Evolutionary conservation across 2,797 vertebrate genomes (phyloP).

Genomic region (Leontocebus nigricollis): DNA sequence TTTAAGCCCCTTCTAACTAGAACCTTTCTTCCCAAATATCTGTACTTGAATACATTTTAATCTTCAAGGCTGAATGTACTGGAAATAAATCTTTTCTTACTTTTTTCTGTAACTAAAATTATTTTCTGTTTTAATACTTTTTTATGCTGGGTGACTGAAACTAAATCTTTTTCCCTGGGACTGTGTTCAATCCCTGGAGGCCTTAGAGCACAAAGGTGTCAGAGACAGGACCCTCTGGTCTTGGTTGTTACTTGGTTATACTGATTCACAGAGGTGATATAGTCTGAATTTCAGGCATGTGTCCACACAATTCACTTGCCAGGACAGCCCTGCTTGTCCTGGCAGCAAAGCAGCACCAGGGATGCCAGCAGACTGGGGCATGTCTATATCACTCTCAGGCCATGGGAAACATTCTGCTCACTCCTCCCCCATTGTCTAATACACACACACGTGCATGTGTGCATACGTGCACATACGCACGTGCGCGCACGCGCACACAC

Average conservation of each 20-base stretch:
- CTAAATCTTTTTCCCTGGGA: background rate
- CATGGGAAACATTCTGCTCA: background rate
- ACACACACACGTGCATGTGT: no score
- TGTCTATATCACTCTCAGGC: background rate
- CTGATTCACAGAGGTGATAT: background rate
- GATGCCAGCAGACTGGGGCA: background rate
- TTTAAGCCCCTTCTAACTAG: background rate
- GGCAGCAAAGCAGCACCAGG: background rate
- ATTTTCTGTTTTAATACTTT: slow-evolving; percentile 6
- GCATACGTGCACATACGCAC: no score
- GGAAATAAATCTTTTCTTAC: background rate
- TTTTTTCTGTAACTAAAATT: background rate
- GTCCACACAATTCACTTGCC: background rate
- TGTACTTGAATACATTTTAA: background rate
- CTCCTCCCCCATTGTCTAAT: no score
- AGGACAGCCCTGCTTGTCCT: background rate
- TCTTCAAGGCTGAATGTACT: background rate
- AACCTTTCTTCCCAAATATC: background rate
- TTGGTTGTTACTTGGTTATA: background rate
- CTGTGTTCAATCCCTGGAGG: background rate
- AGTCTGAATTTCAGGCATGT: background rate
- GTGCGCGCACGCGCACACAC: no score
- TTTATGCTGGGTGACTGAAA: background rate
- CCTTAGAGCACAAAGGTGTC: background rate
- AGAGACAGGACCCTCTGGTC: background rate